Percentiles rank a stretch among this genome's conserved stretches.
Conservation (phyloP, 2,797 vertebrate genomes). For the Parauchenoglanis ngamensis region DNA sequence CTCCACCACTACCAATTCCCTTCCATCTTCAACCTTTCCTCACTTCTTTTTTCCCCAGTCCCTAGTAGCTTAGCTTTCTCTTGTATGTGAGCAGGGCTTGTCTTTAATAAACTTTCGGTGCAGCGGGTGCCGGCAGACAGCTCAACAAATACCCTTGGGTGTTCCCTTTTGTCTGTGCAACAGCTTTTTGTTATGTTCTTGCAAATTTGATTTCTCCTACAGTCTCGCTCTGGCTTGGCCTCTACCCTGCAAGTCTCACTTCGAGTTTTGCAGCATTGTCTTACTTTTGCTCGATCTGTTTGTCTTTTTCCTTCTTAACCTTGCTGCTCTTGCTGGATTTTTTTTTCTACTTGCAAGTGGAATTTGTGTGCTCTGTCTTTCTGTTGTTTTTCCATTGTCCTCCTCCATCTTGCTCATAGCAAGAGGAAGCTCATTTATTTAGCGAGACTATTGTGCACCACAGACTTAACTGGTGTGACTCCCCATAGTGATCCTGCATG, state of each 20-base stretch:
- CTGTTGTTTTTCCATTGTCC: slow-evolving; percentile 15
- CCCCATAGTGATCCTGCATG: slow-evolving; percentile 11
- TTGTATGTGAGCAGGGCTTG: slow-evolving; percentile 84
- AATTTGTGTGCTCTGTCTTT: background rate
- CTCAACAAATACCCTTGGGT: slow-evolving; percentile 80
- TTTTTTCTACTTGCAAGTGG: background rate
- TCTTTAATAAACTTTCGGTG: slow-evolving; percentile 93
- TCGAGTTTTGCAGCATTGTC: slow-evolving; percentile 25
- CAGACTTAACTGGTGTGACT: slow-evolving; percentile 13
- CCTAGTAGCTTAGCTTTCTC: slow-evolving; percentile 92
- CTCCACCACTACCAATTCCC: slow-evolving; percentile 44
- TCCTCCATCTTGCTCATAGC: slow-evolving; percentile 22
- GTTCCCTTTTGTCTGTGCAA: slow-evolving; percentile 79
- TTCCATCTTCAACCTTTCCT: slow-evolving; percentile 66
- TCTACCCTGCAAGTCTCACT: slow-evolving; percentile 44
- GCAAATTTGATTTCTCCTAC: slow-evolving; percentile 81
- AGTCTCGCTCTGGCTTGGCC: slow-evolving; percentile 70
- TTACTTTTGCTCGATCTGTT: slow-evolving; percentile 54
- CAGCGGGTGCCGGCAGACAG: slow-evolving; percentile 88
- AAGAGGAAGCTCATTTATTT: slow-evolving; percentile 19
- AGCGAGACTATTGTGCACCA: background rate
- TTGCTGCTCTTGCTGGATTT: background rate
- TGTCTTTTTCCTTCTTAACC: slow-evolving; percentile 9
- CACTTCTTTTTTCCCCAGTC: slow-evolving; percentile 63
- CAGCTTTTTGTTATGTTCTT: slow-evolving; percentile 83